A percentile compares a stretch with the other conserved stretches of the same genome.
phyloP scores from a whole-genome alignment of 2,113 vertebrate genomes.

The Chitala chitala region DNA sequence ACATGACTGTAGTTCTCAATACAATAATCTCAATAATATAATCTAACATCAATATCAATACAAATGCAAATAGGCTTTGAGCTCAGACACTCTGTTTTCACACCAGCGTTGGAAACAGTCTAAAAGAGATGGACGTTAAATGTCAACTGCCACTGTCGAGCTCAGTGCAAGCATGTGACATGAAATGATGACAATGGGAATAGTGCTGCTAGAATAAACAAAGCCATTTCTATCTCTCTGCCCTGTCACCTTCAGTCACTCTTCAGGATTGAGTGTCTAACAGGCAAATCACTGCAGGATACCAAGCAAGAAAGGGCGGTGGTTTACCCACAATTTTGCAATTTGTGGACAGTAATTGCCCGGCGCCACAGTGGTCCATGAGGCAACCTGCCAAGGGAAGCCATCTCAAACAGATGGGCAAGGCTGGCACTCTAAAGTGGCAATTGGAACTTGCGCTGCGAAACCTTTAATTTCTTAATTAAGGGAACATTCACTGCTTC shows the following conservation, averaged over 20 bases:
- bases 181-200: not conserved
- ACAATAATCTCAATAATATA: too few relatives aligned
- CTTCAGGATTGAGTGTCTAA: not conserved
- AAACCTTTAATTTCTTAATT: slow-evolving; percentile 46
- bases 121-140: not conserved
- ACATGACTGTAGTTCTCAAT: too few relatives aligned
- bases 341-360: slow-evolving; percentile 48
- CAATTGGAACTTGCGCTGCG: slow-evolving; percentile 39
- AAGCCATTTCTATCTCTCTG: not conserved
- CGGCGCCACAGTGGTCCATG: slow-evolving; percentile 39
- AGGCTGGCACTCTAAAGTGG: slow-evolving; percentile 33
- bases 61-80: too few relatives aligned
- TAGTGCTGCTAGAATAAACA: not conserved
- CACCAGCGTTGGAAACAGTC: not conserved
- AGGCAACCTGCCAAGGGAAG: slow-evolving; percentile 44
- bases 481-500: slow-evolving; percentile 35
- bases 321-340: slow-evolving; percentile 38
- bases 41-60: too few relatives aligned
- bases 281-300: not conserved
- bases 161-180: not conserved
- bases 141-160: not conserved
- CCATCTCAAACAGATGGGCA: slow-evolving; percentile 38
- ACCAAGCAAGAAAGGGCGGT: not conserved
- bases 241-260: not conserved
- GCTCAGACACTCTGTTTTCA: not conserved